Percentiles rank a stretch among this genome's conserved stretches.
phyloP scores from a whole-genome alignment of 2,113 vertebrate genomes.

The Ahaetulla prasina region DNA sequence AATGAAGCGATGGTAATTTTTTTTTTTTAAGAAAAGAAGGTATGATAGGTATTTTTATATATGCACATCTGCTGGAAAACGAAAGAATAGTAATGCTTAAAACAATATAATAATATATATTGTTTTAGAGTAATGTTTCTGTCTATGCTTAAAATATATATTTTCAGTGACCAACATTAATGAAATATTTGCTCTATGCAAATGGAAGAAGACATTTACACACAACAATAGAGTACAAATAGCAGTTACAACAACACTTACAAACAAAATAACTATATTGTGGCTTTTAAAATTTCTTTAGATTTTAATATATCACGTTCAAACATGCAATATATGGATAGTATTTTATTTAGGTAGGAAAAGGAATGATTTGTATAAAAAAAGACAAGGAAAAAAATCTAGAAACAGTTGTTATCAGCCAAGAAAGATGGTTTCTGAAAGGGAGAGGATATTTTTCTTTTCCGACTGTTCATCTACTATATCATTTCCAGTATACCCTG shows the following conservation, averaged over 20 bases:
- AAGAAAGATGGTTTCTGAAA: slow-evolving; percentile 86
- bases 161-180: background rate
- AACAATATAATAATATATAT: background rate
- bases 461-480: slow-evolving; percentile 90
- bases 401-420: slow-evolving; percentile 74
- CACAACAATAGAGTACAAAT: slow-evolving; percentile 14
- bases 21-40: background rate
- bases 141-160: background rate
- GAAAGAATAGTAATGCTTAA: background rate
- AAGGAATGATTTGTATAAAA: slow-evolving; percentile 51
- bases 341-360: slow-evolving; percentile 52
- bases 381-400: slow-evolving; percentile 54
- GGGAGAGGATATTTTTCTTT: slow-evolving; percentile 79
- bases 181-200: background rate
- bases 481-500: slow-evolving; percentile 80
- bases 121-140: background rate
- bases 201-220: background rate
- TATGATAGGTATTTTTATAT: background rate
- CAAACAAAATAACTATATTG: slow-evolving; percentile 15
- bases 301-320: slow-evolving; percentile 37
- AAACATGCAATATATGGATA: slow-evolving; percentile 14
- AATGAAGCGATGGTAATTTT: background rate
- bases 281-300: background rate
- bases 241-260: background rate
- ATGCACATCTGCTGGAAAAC: background rate